These are phyloP conservation scores for Choloepus didactylus DNA, from an alignment of 2,797 vertebrate genomes.

Conservation along the genomic window DNA sequence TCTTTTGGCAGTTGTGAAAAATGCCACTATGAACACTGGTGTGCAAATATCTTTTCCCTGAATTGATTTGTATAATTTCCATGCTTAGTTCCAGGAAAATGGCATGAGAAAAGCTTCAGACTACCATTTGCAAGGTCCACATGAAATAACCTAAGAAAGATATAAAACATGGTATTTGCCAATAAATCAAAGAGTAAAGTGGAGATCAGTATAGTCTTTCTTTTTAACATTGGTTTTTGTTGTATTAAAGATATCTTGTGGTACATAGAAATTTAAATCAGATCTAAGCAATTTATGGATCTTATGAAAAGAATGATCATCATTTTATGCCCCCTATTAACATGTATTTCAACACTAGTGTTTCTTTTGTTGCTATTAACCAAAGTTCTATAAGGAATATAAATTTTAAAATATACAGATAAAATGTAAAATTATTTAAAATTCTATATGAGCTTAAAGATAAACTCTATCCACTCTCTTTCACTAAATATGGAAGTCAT, in stretches of 20 bases:
- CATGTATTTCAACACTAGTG: neutral
- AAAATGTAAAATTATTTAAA: slow-evolving; percentile 13
- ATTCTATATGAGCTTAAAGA: neutral
- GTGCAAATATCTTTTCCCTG: no score
- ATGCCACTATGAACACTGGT: no score
- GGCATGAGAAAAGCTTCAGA: neutral
- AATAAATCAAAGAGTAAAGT: slow-evolving; percentile 41
- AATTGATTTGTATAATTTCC: neutral
- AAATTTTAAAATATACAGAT: slow-evolving; percentile 50
- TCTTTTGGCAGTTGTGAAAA: no score
- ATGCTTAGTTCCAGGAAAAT: neutral
- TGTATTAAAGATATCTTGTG: neutral
- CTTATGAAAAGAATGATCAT: neutral
- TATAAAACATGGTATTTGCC: slow-evolving; percentile 6
- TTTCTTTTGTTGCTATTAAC: slow-evolving; percentile 33
- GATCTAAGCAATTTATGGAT: neutral
- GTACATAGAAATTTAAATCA: neutral
- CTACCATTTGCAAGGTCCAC: neutral
- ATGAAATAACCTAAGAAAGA: neutral
- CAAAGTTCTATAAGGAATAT: neutral
- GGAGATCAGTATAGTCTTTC: neutral
- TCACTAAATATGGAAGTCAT: neutral
- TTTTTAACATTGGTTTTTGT: neutral
- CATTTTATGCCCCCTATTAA: neutral
- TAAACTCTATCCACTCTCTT: neutral